A percentile compares a stretch with the other conserved stretches of the same genome.
Evolutionary conservation across 1,140 invertebrate genomes (phyloP).

Genomic region (Lepidotrigona ventralis): DNA sequence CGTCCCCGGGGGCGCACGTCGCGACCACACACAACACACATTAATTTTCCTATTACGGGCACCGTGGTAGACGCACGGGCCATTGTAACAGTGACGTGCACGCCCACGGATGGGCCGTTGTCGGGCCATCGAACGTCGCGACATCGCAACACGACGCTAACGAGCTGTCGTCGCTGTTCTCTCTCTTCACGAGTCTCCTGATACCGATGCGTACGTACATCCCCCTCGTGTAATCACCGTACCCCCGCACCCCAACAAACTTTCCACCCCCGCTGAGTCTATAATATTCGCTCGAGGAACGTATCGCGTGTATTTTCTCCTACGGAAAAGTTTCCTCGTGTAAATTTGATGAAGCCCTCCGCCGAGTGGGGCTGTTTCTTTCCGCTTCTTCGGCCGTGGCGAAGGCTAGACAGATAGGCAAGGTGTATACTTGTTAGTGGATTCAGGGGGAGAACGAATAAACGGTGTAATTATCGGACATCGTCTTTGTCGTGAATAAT

Average conservation of each 20-base stretch:
- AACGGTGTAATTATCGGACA: background rate
- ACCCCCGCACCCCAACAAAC: constrained; percentile 27
- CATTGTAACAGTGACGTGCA: constrained; percentile 40
- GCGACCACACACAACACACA: constrained; percentile 71
- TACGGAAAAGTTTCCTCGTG: constrained; percentile 7
- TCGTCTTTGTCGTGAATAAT: background rate
- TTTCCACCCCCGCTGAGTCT: background rate
- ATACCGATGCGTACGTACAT: constrained; percentile 40
- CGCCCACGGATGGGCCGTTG: constrained; percentile 65
- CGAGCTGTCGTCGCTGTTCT: constrained; percentile 73
- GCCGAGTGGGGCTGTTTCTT: background rate
- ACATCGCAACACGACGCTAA: constrained; percentile 69
- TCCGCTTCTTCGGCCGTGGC: background rate
- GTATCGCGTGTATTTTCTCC: constrained; percentile 8
- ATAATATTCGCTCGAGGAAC: background rate
- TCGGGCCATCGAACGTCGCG: constrained; percentile 70
- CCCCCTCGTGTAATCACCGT: constrained; percentile 37
- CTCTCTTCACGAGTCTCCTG: constrained; percentile 58
- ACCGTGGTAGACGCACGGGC: constrained; percentile 58
- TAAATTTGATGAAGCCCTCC: background rate
- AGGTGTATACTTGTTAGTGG: background rate
- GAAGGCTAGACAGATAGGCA: background rate
- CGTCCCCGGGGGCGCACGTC: constrained; percentile 54
- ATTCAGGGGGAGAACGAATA: background rate
- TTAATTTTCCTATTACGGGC: constrained; percentile 74